Evolutionary conservation across 2,888 invertebrate species (phyloP), one percentile per base, ranked within the genome.

Genomic region (Spisula solida): DNA sequence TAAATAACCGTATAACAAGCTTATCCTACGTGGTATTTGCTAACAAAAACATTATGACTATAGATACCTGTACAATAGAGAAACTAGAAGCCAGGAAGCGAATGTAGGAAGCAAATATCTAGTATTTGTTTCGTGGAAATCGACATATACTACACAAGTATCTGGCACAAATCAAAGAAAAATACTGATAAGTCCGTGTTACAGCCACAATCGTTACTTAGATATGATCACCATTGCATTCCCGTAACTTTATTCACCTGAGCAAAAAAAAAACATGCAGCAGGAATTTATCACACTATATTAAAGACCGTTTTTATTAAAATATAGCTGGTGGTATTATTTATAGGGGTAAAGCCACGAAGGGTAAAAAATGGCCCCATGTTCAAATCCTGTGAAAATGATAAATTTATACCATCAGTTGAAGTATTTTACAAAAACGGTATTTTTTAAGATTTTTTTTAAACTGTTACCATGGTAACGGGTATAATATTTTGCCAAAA

Each of bases 41-140:
- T 5, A 66, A 10, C 25, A 25, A 66, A 25, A 25, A 66, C 51
- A 51, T 66, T 25, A n/a, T 66, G 60, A 41, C 41, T 25, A 66
- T 25, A 66, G n/a, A 56, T 66, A 66, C 60, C 60, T 66, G 25
- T 25, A 66, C 60, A 66, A 66, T 66, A 66, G 60, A 41, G 8
- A 8, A 41, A 66, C 60, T n/a, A 66, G 8, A 6, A 25, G 60
- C 25, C 5, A 66, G 60, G 25, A 66, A 66, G 60, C 20, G 8
- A 41, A 41, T 2, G 25, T 25, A 25, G 60, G 60, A 25, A 66
- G 60, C 1, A 66, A 25, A 20, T 66, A 66, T 66, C 60, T n/a
- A 66, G n/a, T 25, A 66, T 66, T 66, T 66, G 25, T n/a, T 25
- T n/a, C 60, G n/a, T 10, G 12, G n/a, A 66, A 25, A 66, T 66